phyloP scores from a whole-genome alignment of 37 sponge, comb jelly and placozoan species.

The Bolinopsis microptera region DNA sequence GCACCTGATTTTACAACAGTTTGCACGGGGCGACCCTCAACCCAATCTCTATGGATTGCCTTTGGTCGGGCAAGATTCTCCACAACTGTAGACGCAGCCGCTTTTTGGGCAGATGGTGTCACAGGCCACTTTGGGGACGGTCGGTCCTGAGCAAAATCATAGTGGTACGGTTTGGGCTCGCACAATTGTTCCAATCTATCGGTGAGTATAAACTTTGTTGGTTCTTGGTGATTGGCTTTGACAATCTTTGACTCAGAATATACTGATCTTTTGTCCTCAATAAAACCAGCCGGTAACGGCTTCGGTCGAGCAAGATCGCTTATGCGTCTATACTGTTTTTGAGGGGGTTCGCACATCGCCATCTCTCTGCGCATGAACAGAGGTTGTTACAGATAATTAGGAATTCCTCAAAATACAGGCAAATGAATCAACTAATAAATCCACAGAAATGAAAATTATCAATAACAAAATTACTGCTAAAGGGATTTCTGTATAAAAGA shows the following conservation, averaged over 20 bases:
- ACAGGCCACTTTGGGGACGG: conserved; percentile 29
- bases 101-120: background rate
- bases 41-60: conserved; percentile 6
- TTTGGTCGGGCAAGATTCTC: background rate
- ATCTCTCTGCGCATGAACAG: no score
- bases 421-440: no score
- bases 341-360: background rate
- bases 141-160: conserved; percentile 8
- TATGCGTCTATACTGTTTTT: background rate
- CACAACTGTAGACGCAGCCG: background rate
- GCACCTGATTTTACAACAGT: conserved; percentile 1
- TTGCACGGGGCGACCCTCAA: conserved; percentile 19
- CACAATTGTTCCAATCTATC: background rate
- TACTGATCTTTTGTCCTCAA: conserved; percentile 39
- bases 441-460: no score
- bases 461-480: no score
- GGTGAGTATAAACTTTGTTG: conserved; percentile 23
- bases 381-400: no score
- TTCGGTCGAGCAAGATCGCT: background rate
- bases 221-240: background rate
- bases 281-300: conserved; percentile 42
- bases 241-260: conserved; percentile 46
- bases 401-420: no score
- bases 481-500: no score
- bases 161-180: conserved; percentile 43